phyloP scores from a whole-genome alignment of 2,797 vertebrate genomes.

The Mormyrops boulengeri region DNA sequence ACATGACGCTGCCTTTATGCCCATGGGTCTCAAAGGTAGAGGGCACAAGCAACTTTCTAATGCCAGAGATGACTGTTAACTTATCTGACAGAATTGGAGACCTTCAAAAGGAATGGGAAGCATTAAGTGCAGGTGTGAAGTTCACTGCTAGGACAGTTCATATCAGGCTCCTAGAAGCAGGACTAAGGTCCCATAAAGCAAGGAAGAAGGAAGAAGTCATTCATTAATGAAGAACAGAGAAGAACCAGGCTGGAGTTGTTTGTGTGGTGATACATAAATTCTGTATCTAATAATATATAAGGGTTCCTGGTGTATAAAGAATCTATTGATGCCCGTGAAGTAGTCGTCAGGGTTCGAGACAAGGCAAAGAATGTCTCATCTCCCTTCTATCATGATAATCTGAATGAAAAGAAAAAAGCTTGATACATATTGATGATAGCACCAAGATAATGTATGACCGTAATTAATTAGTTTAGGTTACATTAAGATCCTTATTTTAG shows the following conservation, averaged over 20 bases:
- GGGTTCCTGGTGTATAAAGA: neutral
- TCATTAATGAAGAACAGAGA: neutral
- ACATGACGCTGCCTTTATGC: neutral
- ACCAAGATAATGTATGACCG: neutral
- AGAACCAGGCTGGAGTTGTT: neutral
- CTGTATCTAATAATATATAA: neutral
- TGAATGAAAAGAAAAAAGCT: neutral
- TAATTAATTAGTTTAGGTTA: neutral
- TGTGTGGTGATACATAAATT: neutral
- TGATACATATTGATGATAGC: neutral
- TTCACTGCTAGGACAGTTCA: neutral
- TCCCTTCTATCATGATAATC: neutral
- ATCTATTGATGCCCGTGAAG: neutral
- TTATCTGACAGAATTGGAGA: neutral
- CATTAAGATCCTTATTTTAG: neutral
- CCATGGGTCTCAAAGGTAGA: neutral
- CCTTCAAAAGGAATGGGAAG: neutral
- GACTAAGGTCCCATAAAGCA: neutral
- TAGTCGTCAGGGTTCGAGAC: neutral
- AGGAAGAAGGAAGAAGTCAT: neutral
- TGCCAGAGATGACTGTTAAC: neutral
- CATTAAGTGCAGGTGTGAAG: neutral
- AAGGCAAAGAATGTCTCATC: neutral
- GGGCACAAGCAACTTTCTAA: neutral
- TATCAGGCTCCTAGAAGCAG: neutral